Percentiles rank a stretch among this genome's conserved stretches.
Evolutionary conservation across 2,888 invertebrate species (phyloP).

Genomic region (Pseudoips prasinana): DNA sequence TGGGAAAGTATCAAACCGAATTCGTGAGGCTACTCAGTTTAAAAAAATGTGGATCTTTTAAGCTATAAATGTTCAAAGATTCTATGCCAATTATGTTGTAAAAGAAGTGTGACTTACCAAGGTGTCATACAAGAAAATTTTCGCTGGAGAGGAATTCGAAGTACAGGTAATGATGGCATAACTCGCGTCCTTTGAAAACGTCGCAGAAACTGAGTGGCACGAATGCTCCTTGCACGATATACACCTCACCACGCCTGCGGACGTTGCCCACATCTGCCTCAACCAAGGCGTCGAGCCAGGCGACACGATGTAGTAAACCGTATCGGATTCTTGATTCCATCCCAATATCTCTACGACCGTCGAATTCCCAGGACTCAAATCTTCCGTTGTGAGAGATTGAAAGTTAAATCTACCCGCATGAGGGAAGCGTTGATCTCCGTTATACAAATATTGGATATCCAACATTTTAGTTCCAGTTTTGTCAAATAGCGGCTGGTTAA

Average conservation of each 20-base stretch:
- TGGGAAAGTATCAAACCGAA: conserved; percentile 1
- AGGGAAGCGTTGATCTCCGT: conserved; percentile 68
- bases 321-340: conserved; percentile 81
- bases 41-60: too few species aligned
- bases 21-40: too few species aligned
- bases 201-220: conserved; percentile 85
- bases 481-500: conserved; percentile 79
- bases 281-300: conserved; percentile 84
- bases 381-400: conserved; percentile 47
- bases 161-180: conserved; percentile 62
- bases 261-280: conserved; percentile 84
- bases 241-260: conserved; percentile 82
- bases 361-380: conserved; percentile 81
- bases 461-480: conserved; percentile 68
- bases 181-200: conserved; percentile 69
- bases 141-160: conserved; percentile 56
- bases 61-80: too few species aligned
- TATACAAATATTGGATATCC: conserved; percentile 57
- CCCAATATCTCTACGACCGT: conserved; percentile 83
- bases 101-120: too few species aligned
- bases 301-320: conserved; percentile 86
- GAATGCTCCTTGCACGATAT: conserved; percentile 84
- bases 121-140: conserved; percentile 71
- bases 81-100: too few species aligned
- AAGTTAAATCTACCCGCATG: conserved; percentile 64